Percentiles rank a stretch among this genome's conserved stretches.
Conservation (phyloP, 2,888 invertebrate genomes). For the Chrysolina oricalcia region DNA sequence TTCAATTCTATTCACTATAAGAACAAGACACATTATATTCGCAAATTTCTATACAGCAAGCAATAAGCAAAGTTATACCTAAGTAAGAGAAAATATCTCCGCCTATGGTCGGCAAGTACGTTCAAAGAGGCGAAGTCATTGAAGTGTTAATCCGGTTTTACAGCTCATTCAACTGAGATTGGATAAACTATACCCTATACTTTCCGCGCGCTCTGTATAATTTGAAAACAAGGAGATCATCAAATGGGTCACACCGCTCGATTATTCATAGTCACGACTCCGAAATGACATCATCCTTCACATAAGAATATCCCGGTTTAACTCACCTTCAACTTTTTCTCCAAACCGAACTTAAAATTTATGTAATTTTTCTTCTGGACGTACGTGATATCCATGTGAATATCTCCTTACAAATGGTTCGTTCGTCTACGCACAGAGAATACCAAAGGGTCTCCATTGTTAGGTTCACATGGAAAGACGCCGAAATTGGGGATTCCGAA, state of each 20-base stretch:
- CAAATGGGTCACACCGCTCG: not conserved
- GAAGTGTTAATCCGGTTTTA: too few relatives aligned
- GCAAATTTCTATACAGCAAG: too few relatives aligned
- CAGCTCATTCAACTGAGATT: too few relatives aligned
- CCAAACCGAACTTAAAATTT: slow-evolving; percentile 45
- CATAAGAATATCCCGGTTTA: slow-evolving; percentile 40
- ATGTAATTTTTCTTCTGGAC: slow-evolving; percentile 51
- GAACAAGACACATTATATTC: too few relatives aligned
- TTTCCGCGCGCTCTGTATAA: not conserved
- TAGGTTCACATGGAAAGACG: slow-evolving; percentile 20
- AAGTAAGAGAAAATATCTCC: too few relatives aligned
- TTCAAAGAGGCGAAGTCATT: too few relatives aligned
- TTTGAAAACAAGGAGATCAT: not conserved
- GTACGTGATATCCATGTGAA: slow-evolving; percentile 49
- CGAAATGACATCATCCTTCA: slow-evolving; percentile 34
- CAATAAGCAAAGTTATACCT: too few relatives aligned
- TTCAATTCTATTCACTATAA: too few relatives aligned
- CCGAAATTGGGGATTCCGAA: slow-evolving; percentile 42
- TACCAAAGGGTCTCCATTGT: slow-evolving; percentile 32
- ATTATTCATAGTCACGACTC: slow-evolving; percentile 31
- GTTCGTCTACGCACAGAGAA: slow-evolving; percentile 36
- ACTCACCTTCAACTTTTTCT: slow-evolving; percentile 47
- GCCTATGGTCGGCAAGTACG: too few relatives aligned
- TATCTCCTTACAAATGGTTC: slow-evolving; percentile 41
- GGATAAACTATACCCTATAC: too few relatives aligned